Evolutionary conservation across 2,888 invertebrate species (phyloP).

Genomic region (Stenolophus ochropezus): DNA sequence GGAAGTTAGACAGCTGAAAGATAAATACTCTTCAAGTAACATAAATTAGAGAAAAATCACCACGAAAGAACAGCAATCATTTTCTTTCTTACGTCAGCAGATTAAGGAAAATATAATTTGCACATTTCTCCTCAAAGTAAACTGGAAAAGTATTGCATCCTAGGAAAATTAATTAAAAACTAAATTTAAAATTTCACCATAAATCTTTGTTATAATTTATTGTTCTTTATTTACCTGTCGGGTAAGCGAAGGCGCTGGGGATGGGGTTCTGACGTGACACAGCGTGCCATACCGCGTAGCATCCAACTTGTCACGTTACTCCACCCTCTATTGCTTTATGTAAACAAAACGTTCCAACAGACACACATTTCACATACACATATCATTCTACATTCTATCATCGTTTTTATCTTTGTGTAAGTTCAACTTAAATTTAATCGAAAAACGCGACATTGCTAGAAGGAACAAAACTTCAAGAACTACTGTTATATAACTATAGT

Average conservation of each 20-base stretch:
- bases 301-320: neutral
- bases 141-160: conserved; percentile 67
- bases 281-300: neutral
- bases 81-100: conserved; percentile 62
- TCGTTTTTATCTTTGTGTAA: too few species aligned
- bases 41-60: conserved; percentile 51
- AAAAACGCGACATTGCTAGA: too few species aligned
- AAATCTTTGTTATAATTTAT: conserved; percentile 68
- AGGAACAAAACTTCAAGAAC: too few species aligned
- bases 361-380: too few species aligned
- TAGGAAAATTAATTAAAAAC: conserved; percentile 69
- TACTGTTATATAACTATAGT: too few species aligned
- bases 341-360: neutral
- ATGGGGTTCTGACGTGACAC: neutral
- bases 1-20: conserved; percentile 39
- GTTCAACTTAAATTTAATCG: too few species aligned
- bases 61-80: conserved; percentile 43
- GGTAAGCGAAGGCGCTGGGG: conserved; percentile 20
- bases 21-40: conserved; percentile 46
- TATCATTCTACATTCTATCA: too few species aligned
- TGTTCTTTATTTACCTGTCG: conserved; percentile 68
- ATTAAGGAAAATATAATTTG: conserved; percentile 67
- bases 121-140: conserved; percentile 65
- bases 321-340: neutral
- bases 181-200: conserved; percentile 68